Percentiles rank a stretch among this genome's conserved stretches.
These are phyloP conservation scores for Ophion obscuratus DNA, from an alignment of 2,888 invertebrate genomes.

Conservation along the genomic window DNA sequence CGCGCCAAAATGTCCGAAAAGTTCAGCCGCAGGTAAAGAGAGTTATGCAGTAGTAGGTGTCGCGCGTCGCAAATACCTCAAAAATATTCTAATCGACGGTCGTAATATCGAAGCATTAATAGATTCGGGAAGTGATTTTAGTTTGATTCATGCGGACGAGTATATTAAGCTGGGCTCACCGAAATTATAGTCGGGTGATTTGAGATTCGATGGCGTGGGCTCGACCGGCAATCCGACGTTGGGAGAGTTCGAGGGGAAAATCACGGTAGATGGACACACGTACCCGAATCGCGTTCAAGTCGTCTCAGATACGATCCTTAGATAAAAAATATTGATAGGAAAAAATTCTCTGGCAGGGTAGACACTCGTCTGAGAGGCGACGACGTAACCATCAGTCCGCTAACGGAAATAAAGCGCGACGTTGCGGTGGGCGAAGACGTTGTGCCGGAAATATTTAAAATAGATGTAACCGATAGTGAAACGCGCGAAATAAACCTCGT, in stretches of 20 bases:
- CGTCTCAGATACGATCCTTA: too few relatives aligned
- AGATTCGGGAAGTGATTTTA: slow-evolving; percentile 57
- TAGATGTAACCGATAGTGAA: too few relatives aligned
- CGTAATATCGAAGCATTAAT: slow-evolving; percentile 42
- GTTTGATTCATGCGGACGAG: slow-evolving; percentile 31
- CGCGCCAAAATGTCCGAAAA: too few relatives aligned
- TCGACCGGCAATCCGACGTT: slow-evolving; percentile 26
- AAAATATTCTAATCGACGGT: slow-evolving; percentile 26
- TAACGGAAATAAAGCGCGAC: too few relatives aligned
- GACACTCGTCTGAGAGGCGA: too few relatives aligned
- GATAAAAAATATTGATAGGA: too few relatives aligned
- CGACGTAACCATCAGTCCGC: too few relatives aligned
- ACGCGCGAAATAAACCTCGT: too few relatives aligned
- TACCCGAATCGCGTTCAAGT: slow-evolving; percentile 6
- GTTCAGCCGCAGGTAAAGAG: too few relatives aligned
- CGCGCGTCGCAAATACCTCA: slow-evolving; percentile 9
- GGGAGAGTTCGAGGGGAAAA: slow-evolving; percentile 22
- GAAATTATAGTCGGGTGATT: neutral
- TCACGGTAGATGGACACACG: slow-evolving; percentile 23
- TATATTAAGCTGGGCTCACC: slow-evolving; percentile 51
- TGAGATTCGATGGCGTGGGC: slow-evolving; percentile 49
- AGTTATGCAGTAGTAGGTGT: slow-evolving; percentile 1
- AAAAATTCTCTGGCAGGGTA: too few relatives aligned
- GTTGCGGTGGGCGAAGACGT: too few relatives aligned
- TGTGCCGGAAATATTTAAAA: too few relatives aligned